Evolutionary conservation across 2,797 vertebrate species (phyloP).

Genomic region (Notolabrus celidotus): DNA sequence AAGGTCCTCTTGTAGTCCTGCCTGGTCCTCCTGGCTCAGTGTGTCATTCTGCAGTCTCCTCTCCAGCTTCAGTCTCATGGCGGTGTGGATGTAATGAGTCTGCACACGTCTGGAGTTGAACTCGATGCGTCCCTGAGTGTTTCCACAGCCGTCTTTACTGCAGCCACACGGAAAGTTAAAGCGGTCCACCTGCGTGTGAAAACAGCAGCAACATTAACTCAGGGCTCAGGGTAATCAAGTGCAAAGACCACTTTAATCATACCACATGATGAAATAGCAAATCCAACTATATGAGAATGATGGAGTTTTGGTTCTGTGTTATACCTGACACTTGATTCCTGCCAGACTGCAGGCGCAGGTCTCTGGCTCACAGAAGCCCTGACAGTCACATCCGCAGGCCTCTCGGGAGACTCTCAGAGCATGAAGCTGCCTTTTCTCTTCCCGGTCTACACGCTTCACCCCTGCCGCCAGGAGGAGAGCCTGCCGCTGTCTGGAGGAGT

Average conservation of each 20-base stretch:
- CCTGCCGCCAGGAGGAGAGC: slow-evolving; percentile 88
- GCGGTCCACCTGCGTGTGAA: slow-evolving; percentile 89
- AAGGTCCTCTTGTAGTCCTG: slow-evolving; percentile 48
- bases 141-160: slow-evolving; percentile 90
- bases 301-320: neutral
- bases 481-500: slow-evolving; percentile 88
- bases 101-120: slow-evolving; percentile 91
- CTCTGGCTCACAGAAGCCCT: slow-evolving; percentile 92
- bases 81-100: slow-evolving; percentile 93
- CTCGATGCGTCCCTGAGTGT: slow-evolving; percentile 88
- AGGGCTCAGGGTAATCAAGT: neutral
- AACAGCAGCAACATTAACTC: slow-evolving; percentile 10
- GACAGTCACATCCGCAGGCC: slow-evolving; percentile 92
- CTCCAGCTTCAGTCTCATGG: slow-evolving; percentile 92
- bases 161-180: slow-evolving; percentile 93
- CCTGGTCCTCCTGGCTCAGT: slow-evolving; percentile 32
- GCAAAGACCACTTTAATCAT: too few relatives aligned
- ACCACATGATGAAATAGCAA: too few relatives aligned
- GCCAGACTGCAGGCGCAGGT: slow-evolving; percentile 93
- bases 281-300: too few relatives aligned
- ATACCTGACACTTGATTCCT: slow-evolving; percentile 95
- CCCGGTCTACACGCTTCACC: slow-evolving; percentile 90
- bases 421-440: slow-evolving; percentile 93
- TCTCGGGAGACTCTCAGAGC: slow-evolving; percentile 90
- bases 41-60: slow-evolving; percentile 78